These are phyloP conservation scores for Procavia capensis DNA, from an alignment of 2,113 vertebrate species.

Conservation along the genomic window DNA sequence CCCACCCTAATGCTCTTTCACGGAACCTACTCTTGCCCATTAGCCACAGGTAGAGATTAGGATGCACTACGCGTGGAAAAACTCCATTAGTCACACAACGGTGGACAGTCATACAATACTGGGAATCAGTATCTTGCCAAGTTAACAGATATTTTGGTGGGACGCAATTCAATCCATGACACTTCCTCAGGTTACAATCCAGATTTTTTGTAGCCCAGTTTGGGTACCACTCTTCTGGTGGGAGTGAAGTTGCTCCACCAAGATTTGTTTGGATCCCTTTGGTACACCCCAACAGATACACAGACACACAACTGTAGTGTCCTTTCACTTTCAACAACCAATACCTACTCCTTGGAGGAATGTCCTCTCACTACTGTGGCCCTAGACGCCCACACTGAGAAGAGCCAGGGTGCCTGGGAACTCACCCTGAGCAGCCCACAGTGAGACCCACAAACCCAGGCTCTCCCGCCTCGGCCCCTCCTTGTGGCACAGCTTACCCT, in stretches of 20 bases:
- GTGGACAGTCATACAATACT: too few species aligned
- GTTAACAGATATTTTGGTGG: too few species aligned
- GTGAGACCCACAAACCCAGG: not conserved
- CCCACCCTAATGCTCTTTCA: too few species aligned
- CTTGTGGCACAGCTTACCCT: not conserved
- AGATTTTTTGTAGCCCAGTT: not conserved
- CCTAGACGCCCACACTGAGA: not conserved
- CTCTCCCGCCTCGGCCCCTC: not conserved
- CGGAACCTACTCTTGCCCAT: too few species aligned
- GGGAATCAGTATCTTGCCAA: too few species aligned
- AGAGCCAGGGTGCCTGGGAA: not conserved
- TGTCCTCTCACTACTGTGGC: not conserved
- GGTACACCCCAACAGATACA: not conserved
- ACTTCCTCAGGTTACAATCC: not conserved
- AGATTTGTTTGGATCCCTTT: not conserved
- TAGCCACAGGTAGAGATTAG: too few species aligned
- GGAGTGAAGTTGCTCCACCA: not conserved
- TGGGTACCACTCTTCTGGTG: not conserved
- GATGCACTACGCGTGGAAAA: too few species aligned
- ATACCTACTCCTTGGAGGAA: not conserved
- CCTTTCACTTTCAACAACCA: not conserved
- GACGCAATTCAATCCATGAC: too few species aligned
- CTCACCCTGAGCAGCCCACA: not conserved
- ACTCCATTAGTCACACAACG: too few species aligned
- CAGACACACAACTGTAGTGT: not conserved